phyloP scores from a whole-genome alignment of 2,888 invertebrate genomes.

The Epirrhoe tristata region DNA sequence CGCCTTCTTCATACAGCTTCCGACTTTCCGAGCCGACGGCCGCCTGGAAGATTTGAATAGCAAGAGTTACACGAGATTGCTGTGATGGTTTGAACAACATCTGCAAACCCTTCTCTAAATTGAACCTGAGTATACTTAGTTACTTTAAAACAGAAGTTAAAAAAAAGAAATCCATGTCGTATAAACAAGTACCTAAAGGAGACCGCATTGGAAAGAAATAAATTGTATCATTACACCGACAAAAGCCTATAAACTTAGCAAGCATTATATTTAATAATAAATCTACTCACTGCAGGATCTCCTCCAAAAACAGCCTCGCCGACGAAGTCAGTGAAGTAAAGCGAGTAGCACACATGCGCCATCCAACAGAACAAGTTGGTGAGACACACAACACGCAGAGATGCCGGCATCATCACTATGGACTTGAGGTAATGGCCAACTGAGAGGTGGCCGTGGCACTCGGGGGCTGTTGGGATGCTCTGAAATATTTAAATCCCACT shows the following conservation, averaged over 20 bases:
- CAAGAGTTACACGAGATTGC: constrained; percentile 11
- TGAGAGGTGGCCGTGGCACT: constrained; percentile 69
- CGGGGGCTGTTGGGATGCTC: constrained; percentile 50
- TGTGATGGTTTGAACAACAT: background rate
- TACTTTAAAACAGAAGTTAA: too few species aligned
- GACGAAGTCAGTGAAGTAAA: constrained; percentile 98
- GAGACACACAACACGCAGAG: constrained; percentile 93
- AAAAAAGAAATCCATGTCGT: too few species aligned
- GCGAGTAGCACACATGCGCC: constrained; percentile 98
- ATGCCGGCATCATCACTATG: constrained; percentile 96
- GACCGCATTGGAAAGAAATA: too few species aligned
- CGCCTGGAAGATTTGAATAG: constrained; percentile 79
- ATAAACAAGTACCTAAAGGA: too few species aligned
- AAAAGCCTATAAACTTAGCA: too few species aligned
- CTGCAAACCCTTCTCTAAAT: too few species aligned
- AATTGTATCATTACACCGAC: too few species aligned
- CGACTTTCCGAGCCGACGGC: constrained; percentile 87
- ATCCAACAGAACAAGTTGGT: constrained; percentile 99
- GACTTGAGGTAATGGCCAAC: constrained; percentile 93
- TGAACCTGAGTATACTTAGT: too few species aligned
- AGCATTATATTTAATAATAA: too few species aligned
- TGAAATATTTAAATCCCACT: too few species aligned
- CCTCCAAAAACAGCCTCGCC: constrained; percentile 96
- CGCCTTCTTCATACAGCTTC: constrained; percentile 94
- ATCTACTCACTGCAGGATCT: constrained; percentile 88